These are phyloP conservation scores for Drosophila athabasca DNA, from an alignment of 1,140 invertebrate species.

Conservation along the genomic window DNA sequence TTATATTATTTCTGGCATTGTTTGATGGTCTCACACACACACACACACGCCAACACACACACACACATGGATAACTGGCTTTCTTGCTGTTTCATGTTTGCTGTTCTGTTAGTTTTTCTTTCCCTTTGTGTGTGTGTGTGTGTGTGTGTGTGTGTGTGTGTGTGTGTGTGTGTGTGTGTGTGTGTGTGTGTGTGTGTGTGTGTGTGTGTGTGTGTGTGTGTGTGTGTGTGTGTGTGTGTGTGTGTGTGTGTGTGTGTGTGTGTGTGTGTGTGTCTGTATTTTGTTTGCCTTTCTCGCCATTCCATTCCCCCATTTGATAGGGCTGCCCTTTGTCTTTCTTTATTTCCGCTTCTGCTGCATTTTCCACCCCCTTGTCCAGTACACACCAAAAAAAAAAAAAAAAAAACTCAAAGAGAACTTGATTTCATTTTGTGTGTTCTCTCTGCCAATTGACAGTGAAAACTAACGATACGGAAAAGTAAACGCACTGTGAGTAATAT, in stretches of 20 bases:
- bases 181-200: slow-evolving; percentile 2
- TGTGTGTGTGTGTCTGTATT: slow-evolving; percentile 15
- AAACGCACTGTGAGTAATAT: slow-evolving; percentile 82
- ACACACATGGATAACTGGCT: slow-evolving; percentile 13
- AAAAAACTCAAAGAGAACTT: too few relatives aligned
- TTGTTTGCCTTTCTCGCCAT: slow-evolving; percentile 23
- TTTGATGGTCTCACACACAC: slow-evolving; percentile 33
- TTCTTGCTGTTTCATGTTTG: slow-evolving; percentile 43
- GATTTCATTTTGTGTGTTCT: slow-evolving; percentile 46
- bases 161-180: slow-evolving; percentile 2
- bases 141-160: slow-evolving; percentile 3
- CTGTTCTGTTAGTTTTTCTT: slow-evolving; percentile 16
- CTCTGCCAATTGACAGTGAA: slow-evolving; percentile 79
- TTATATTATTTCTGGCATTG: slow-evolving; percentile 65
- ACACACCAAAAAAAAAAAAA: slow-evolving; percentile 14
- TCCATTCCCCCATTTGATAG: neutral
- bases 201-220: slow-evolving; percentile 3
- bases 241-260: slow-evolving; percentile 1
- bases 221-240: slow-evolving; percentile 1
- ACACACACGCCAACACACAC: slow-evolving; percentile 4
- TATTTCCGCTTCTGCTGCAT: slow-evolving; percentile 66
- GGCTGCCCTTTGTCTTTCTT: slow-evolving; percentile 57
- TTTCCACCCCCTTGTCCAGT: slow-evolving; percentile 24
- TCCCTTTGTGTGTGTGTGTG: slow-evolving; percentile 21
- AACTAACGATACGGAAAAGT: slow-evolving; percentile 80